These are phyloP conservation scores for Resseliella maxima DNA, from an alignment of 2,888 invertebrate genomes.

Conservation along the genomic window DNA sequence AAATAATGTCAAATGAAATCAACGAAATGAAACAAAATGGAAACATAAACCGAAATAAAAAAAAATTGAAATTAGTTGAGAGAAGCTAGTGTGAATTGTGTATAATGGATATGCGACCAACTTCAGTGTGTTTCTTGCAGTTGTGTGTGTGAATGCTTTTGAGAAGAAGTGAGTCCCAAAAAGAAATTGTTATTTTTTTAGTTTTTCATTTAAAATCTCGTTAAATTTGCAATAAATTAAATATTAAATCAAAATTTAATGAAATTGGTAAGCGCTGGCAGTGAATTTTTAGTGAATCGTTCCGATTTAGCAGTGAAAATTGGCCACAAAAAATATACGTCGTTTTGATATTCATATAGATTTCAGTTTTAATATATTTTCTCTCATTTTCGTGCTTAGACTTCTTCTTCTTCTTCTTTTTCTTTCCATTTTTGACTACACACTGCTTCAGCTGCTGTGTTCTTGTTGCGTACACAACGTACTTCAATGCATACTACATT, in stretches of 20 bases:
- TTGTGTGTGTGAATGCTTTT: slow-evolving; percentile 55
- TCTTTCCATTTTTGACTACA: slow-evolving; percentile 23
- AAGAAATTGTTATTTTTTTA: slow-evolving; percentile 51
- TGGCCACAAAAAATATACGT: slow-evolving; percentile 26
- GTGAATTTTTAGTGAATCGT: slow-evolving; percentile 27
- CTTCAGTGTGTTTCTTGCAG: slow-evolving; percentile 45
- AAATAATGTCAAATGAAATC: neutral
- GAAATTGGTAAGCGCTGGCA: slow-evolving; percentile 28
- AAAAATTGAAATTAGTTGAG: neutral
- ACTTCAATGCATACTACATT: slow-evolving; percentile 21
- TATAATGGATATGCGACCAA: neutral
- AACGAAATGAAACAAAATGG: neutral
- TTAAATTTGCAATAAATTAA: neutral
- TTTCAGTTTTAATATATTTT: neutral
- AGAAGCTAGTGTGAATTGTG: neutral
- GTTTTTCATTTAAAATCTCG: slow-evolving; percentile 14
- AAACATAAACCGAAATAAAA: neutral
- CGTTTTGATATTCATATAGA: neutral
- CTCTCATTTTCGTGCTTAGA: neutral
- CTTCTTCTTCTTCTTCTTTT: slow-evolving; percentile 20
- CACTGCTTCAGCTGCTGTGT: slow-evolving; percentile 47
- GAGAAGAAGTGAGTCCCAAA: slow-evolving; percentile 54
- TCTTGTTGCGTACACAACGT: slow-evolving; percentile 44
- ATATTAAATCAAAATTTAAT: neutral
- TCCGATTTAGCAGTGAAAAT: neutral